Conservation (phyloP, 1,140 invertebrate genomes). For the Plutomurus gul region DNA sequence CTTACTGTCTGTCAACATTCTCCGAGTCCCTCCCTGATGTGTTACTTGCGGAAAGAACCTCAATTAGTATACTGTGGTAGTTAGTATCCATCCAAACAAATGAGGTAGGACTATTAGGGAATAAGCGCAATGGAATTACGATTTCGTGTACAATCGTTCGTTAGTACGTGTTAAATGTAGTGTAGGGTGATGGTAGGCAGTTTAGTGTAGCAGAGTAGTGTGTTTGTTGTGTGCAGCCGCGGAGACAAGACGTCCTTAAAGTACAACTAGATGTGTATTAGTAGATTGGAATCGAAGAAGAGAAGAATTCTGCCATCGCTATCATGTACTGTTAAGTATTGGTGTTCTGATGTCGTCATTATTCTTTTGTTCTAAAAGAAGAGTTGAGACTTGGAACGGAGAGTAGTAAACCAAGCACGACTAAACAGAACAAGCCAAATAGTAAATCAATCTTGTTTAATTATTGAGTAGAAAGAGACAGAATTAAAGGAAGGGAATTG, state of each 20-base stretch:
- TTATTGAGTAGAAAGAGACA: constrained; percentile 39
- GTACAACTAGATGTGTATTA: background rate
- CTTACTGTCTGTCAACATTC: constrained; percentile 8
- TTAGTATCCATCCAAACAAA: too few species aligned
- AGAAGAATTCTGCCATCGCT: background rate
- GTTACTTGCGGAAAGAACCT: background rate
- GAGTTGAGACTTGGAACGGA: constrained; percentile 12
- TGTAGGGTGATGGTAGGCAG: too few species aligned
- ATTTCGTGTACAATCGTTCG: too few species aligned
- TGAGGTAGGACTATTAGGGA: too few species aligned
- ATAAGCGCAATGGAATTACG: too few species aligned
- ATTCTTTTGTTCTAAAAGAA: constrained; percentile 28
- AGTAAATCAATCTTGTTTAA: constrained; percentile 47
- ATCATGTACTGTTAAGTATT: constrained; percentile 25
- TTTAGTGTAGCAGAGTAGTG: too few species aligned
- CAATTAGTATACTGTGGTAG: background rate
- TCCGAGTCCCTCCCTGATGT: background rate
- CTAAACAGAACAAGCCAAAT: background rate
- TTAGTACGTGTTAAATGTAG: too few species aligned
- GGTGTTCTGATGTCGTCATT: constrained; percentile 11
- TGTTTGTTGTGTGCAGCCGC: too few species aligned
- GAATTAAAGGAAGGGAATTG: constrained; percentile 30
- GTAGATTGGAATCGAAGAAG: constrained; percentile 5
- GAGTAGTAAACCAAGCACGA: constrained; percentile 15
- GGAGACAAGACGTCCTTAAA: too few species aligned